Conservation (phyloP, 1,140 invertebrate genomes). For the Teleopsis dalmanni region DNA sequence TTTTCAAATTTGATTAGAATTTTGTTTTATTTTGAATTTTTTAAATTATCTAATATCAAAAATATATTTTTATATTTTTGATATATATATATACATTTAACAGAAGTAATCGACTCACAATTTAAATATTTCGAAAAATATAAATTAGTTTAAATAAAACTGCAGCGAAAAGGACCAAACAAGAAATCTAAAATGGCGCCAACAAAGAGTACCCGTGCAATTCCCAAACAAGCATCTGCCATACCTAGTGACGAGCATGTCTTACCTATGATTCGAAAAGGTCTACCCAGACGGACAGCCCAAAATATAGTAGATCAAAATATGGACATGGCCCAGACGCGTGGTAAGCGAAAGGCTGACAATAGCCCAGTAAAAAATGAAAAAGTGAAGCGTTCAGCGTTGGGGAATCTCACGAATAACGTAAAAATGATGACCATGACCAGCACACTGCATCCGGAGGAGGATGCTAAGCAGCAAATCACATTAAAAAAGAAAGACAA, state of each 20-base stretch:
- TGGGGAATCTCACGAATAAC: constrained; percentile 63
- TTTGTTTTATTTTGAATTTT: too few species aligned
- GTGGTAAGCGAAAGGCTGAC: constrained; percentile 41
- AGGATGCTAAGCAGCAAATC: constrained; percentile 18
- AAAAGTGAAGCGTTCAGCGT: constrained; percentile 51
- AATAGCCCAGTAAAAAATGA: constrained; percentile 42
- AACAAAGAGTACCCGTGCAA: constrained; percentile 26
- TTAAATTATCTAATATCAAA: too few species aligned
- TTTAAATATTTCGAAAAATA: too few species aligned
- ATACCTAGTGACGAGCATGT: constrained; percentile 12
- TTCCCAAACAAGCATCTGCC: constrained; percentile 17
- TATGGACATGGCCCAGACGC: constrained; percentile 30
- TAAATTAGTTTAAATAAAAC: neutral
- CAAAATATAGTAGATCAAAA: constrained; percentile 35
- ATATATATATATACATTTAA: too few species aligned
- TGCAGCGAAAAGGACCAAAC: neutral
- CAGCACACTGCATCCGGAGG: constrained; percentile 25
- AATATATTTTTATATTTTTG: too few species aligned
- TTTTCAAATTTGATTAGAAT: too few species aligned
- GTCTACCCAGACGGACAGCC: constrained; percentile 40
- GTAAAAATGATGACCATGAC: constrained; percentile 20
- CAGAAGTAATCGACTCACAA: too few species aligned
- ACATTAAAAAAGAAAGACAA: constrained; percentile 8
- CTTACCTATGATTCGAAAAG: constrained; percentile 30
- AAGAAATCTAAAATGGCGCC: constrained; percentile 35